Percentiles rank a stretch among this genome's conserved stretches.
Conservation (phyloP, 2,797 vertebrate genomes). For the Malurus leucopterus region DNA sequence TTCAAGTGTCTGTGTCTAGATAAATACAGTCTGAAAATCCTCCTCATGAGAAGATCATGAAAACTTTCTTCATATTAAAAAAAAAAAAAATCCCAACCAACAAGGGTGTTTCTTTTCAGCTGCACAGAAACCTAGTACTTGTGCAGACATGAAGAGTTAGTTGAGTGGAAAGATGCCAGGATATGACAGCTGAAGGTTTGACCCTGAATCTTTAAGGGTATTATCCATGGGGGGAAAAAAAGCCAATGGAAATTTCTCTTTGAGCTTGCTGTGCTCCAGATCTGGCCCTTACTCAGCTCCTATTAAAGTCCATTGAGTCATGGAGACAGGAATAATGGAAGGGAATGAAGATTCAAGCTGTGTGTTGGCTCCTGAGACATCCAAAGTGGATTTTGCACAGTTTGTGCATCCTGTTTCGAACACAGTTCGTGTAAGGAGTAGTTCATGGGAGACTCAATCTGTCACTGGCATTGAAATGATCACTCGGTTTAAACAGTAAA, state of each 20-base stretch:
- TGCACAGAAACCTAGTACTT: background rate
- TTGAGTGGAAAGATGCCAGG: background rate
- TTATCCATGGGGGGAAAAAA: background rate
- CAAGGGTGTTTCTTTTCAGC: background rate
- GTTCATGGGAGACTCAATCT: background rate
- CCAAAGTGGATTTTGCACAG: background rate
- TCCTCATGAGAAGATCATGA: background rate
- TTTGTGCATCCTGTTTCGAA: background rate
- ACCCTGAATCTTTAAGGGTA: background rate
- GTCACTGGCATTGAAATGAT: background rate
- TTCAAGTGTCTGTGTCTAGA: background rate
- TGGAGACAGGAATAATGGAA: background rate
- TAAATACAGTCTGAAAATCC: background rate
- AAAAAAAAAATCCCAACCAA: background rate
- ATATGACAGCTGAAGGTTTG: constrained; percentile 14
- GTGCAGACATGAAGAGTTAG: background rate
- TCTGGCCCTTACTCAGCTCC: background rate
- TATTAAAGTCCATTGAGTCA: background rate
- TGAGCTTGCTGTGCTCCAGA: background rate
- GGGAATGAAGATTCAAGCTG: background rate
- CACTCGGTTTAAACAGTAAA: background rate
- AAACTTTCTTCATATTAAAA: background rate
- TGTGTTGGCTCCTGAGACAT: background rate
- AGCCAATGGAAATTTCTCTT: constrained; percentile 20
- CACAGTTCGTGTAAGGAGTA: background rate